Evolutionary conservation across 2,113 vertebrate genomes (phyloP), one percentile per base, ranked within the genome.

Genomic region (Saguinus imperator): DNA sequence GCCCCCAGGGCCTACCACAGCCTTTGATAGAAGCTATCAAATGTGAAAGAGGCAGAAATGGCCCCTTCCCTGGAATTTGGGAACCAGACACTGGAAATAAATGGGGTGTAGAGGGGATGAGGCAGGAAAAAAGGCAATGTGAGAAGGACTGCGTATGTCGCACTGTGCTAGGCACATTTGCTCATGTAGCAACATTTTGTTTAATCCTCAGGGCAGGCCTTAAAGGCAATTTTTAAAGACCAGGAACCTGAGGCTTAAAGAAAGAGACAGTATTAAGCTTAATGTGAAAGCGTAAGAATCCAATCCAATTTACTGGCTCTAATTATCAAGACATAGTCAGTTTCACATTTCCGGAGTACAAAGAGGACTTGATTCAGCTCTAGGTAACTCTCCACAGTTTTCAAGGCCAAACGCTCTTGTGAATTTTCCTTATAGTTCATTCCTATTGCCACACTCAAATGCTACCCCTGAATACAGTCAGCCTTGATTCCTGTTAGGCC

Each of bases 381-480:
- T 29, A n/a, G 90, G 32, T 88, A 55, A 45, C 43, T 29, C 79
- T 88, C 29, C 12, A 0, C 25, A 45, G 43, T 32, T 76, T 52
- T 50, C 82, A 95, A 85, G 88, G 85, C 52, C 68, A 87, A 61
- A 83, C 25, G n/a, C 12, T 6, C 81, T 68, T 13, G 75, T 21
- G n/a, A 48, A 70, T 50, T 76, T 89, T 80, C 87, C 27, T 18
- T n/a, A 23, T 4, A 23, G n/a, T 48, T 83, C 85, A 48, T 91
- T 93, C 75, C 81, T 50, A 92, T 27, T 61, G 73, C 55, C 90
- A 45, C 70, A 68, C 70, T 84, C 81, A 75, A 76, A 87, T 43
- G 75, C 8, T 50, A 48, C 2, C 43, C 72, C 40, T 4, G 14
- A 66, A 48, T 35, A 37, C 12, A 17, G 40, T 75, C 17, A 20